Evolutionary conservation across 2,113 vertebrate species (phyloP).

Genomic region (Chelonoidis abingdonii): DNA sequence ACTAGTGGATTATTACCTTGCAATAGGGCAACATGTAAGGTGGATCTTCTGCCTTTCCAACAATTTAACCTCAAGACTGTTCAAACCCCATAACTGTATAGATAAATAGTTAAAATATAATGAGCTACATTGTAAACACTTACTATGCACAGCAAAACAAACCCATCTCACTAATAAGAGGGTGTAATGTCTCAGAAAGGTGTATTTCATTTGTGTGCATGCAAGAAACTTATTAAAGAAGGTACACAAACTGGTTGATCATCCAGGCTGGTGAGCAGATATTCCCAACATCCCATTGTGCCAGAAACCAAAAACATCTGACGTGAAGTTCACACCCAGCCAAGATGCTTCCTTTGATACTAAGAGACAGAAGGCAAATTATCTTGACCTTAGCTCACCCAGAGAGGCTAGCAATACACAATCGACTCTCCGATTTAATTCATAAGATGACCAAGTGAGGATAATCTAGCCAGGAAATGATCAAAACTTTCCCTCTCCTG

Average conservation of each 20-base stretch:
- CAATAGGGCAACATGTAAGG: neutral
- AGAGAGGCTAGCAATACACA: neutral
- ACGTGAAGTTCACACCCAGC: rapidly evolving
- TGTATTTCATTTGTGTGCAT: neutral
- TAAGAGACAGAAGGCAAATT: neutral
- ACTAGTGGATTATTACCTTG: neutral
- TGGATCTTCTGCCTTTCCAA: neutral
- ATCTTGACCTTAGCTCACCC: neutral
- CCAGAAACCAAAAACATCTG: neutral
- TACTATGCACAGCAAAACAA: rapidly evolving
- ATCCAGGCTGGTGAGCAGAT: rapidly evolving
- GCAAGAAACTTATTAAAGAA: neutral
- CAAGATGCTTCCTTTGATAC: neutral
- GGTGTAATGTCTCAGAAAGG: neutral
- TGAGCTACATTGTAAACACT: neutral
- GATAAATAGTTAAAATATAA: rapidly evolving
- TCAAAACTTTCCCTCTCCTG: constrained; percentile 9
- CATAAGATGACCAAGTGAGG: neutral
- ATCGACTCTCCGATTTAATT: neutral
- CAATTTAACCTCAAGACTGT: neutral
- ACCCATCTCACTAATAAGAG: neutral
- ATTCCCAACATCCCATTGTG: neutral
- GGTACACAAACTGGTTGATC: rapidly evolving
- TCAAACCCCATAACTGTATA: neutral
- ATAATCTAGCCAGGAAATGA: neutral